Conservation (phyloP, 2,797 vertebrate genomes). For the Enteromius trimaculatus region DNA sequence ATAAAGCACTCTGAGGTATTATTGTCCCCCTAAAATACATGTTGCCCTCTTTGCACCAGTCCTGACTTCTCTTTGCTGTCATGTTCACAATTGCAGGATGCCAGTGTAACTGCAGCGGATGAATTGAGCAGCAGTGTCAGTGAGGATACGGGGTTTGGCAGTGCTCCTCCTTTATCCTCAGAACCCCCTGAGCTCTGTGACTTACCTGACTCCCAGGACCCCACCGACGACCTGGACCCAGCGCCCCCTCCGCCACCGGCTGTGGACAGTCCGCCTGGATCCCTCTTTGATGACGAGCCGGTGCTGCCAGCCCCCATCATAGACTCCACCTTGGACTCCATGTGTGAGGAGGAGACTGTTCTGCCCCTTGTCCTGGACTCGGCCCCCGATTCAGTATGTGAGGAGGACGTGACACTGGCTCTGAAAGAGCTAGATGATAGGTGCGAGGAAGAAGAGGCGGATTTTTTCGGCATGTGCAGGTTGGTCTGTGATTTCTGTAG, state of each 20-base stretch:
- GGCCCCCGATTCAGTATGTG: conserved; percentile 88
- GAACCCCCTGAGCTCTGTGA: conserved; percentile 86
- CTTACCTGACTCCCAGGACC: conserved; percentile 77
- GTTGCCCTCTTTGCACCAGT: background rate
- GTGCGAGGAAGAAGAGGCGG: conserved; percentile 96
- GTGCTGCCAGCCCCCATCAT: conserved; percentile 72
- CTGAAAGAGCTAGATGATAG: conserved; percentile 95
- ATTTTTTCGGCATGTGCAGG: conserved; percentile 94
- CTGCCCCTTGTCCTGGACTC: conserved; percentile 78
- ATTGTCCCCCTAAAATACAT: background rate
- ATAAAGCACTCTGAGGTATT: background rate
- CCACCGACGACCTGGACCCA: conserved; percentile 80
- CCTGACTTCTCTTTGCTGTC: conserved; percentile 15
- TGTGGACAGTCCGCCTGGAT: conserved; percentile 87
- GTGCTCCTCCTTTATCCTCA: conserved; percentile 83
- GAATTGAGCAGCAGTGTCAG: conserved; percentile 88
- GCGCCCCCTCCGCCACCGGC: conserved; percentile 78
- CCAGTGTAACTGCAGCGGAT: conserved; percentile 84
- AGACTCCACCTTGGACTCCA: conserved; percentile 76
- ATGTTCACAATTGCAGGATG: conserved; percentile 77
- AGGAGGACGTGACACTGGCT: conserved; percentile 95
- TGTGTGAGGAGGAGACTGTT: conserved; percentile 84
- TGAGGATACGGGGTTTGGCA: conserved; percentile 88
- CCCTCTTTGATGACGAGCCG: conserved; percentile 83
- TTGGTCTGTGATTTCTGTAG: conserved; percentile 63